Evolutionary conservation across 2,888 invertebrate species (phyloP), one percentile per base, ranked within the genome.

Genomic region (Polylopha cassiicola): DNA sequence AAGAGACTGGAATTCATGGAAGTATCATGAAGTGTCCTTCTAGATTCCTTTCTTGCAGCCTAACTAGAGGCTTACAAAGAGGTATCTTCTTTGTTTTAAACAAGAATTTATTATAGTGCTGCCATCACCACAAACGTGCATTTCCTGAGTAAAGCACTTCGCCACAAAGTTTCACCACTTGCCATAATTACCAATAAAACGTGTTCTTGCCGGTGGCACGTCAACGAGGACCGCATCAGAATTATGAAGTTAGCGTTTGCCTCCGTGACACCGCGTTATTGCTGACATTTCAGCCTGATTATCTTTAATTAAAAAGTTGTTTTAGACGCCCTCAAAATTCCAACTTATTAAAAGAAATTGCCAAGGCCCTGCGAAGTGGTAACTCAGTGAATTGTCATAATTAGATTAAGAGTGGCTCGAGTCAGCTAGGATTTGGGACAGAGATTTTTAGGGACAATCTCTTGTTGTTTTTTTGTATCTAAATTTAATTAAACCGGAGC

Each of bases 241-340:
- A 72, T 77, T 74, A 74, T 68, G 67, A 73, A 77, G 70, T 77
- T 69, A 57, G 58, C 61, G 54, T 62, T 71, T 60, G 65, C 61
- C 65, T 65, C 61, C 62, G 63, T 69, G 74, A 73, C 73, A 72
- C 65, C 66, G 65, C 68, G 60, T 70, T 71, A 77, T 73, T 74
- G 73, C 72, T 70, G 69, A 72, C 72, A 66, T 73, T 79, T 73
- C 64, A 65, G 65, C 59, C 69, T 76, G 73, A 77, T 80, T 77
- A 79, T 77, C 73, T 74, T 79, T 79, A 79, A 78, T 80, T 78
- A 79, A 79, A 81, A 80, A 79, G 76, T 79, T 80, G 72, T 73
- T 74, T 73, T 65, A 73, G 68, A 64, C 65, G 61, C 65, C 69
- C 68, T 55, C 63, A 53, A 73, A 76, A 73, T 67, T 72, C 58